Conservation (phyloP, 64 coral and sea anemone genomes). For the Stichodactyla helianthus region DNA sequence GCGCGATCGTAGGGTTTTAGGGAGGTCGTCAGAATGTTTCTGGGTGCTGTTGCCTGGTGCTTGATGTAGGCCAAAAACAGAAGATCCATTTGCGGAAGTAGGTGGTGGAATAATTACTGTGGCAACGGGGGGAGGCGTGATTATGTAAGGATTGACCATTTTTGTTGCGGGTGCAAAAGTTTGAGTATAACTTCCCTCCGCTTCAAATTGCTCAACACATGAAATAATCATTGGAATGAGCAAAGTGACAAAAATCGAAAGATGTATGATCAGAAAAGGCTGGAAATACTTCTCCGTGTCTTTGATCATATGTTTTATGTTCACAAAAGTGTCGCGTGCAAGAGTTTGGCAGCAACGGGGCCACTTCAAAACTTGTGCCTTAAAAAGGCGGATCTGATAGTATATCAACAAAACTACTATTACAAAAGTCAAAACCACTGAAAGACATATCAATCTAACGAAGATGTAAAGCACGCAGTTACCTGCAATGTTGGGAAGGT, state of each 20-base stretch:
- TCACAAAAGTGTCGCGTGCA: slow-evolving; percentile 49
- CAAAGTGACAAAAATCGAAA: slow-evolving; percentile 28
- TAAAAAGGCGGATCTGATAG: slow-evolving; percentile 46
- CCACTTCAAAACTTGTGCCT: slow-evolving; percentile 54
- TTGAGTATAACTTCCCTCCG: slow-evolving; percentile 28
- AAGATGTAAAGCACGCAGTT: slow-evolving; percentile 3
- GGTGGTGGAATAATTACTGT: background rate
- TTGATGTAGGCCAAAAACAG: background rate
- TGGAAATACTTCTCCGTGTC: slow-evolving; percentile 51
- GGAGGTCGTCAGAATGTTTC: background rate
- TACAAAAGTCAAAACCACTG: slow-evolving; percentile 57
- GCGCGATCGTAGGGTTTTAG: background rate
- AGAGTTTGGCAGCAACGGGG: background rate
- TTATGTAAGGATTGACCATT: background rate
- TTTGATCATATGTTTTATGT: slow-evolving; percentile 41
- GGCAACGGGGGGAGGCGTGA: background rate
- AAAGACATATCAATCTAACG: slow-evolving; percentile 33
- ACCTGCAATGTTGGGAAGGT: background rate
- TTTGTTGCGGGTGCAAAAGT: background rate
- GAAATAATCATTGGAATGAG: slow-evolving; percentile 67
- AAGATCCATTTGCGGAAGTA: background rate
- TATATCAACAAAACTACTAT: slow-evolving; percentile 50
- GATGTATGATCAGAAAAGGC: slow-evolving; percentile 32
- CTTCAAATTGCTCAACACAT: slow-evolving; percentile 42
- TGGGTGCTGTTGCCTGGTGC: background rate